Percentiles rank a stretch among this genome's conserved stretches.
phyloP scores from a whole-genome alignment of 1,140 invertebrate genomes.

The Apocrypta bakeri region DNA sequence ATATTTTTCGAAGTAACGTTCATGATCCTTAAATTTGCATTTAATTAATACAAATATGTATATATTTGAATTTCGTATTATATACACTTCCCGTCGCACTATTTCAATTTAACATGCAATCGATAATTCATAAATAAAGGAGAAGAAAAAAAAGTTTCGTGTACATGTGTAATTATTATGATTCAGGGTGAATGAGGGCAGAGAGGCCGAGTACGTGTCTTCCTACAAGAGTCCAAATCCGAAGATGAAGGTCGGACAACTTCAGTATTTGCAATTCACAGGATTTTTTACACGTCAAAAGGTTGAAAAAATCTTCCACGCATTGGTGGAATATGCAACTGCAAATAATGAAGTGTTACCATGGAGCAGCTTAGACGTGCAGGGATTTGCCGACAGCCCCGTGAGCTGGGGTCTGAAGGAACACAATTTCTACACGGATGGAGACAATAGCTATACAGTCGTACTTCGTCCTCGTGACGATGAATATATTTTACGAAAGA shows the following conservation, averaged over 20 bases:
- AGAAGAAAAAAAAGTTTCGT: slow-evolving; percentile 20
- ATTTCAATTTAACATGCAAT: too few relatives aligned
- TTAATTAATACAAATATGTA: not conserved
- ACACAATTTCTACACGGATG: slow-evolving; percentile 73
- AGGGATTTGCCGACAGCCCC: slow-evolving; percentile 76
- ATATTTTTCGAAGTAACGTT: not conserved
- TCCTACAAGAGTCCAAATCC: slow-evolving; percentile 67
- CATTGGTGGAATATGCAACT: slow-evolving; percentile 62
- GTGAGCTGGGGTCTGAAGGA: slow-evolving; percentile 71
- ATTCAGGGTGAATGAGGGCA: slow-evolving; percentile 48
- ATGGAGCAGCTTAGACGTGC: slow-evolving; percentile 75
- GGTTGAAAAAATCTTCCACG: slow-evolving; percentile 67
- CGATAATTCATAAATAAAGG: not conserved
- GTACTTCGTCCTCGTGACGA: slow-evolving; percentile 65
- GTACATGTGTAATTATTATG: not conserved
- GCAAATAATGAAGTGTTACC: slow-evolving; percentile 56
- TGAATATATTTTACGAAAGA: slow-evolving; percentile 65
- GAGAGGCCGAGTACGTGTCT: slow-evolving; percentile 64
- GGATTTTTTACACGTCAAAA: slow-evolving; percentile 74
- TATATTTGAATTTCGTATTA: slow-evolving; percentile 17
- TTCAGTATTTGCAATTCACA: slow-evolving; percentile 71
- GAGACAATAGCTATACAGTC: slow-evolving; percentile 74
- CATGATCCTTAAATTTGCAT: too few relatives aligned
- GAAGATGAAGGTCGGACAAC: slow-evolving; percentile 61
- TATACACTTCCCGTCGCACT: too few relatives aligned